Conservation (phyloP, 2,113 vertebrate species). For the Corythornis madagascariensis region DNA sequence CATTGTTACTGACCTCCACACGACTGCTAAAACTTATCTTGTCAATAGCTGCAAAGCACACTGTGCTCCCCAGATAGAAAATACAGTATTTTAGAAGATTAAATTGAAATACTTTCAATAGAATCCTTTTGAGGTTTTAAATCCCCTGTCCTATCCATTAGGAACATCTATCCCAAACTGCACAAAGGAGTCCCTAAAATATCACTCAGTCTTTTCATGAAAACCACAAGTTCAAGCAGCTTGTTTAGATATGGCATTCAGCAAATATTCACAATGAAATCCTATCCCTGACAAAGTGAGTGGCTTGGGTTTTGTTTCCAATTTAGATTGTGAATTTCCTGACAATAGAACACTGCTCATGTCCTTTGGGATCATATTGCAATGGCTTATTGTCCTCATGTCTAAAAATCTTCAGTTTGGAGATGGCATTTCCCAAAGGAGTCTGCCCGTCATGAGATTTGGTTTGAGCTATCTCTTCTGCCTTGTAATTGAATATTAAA, state of each 20-base stretch:
- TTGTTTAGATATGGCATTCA: background rate
- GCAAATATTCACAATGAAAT: background rate
- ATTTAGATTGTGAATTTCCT: background rate
- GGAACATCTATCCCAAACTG: background rate
- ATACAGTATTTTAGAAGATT: background rate
- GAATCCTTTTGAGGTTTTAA: background rate
- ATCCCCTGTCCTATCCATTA: background rate
- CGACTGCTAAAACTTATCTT: background rate
- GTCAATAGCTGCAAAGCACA: background rate
- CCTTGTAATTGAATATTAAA: constrained; percentile 19
- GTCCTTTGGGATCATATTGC: background rate
- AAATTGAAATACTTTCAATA: background rate
- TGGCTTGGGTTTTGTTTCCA: background rate
- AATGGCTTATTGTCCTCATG: background rate
- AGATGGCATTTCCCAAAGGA: constrained; percentile 32
- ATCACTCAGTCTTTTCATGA: background rate
- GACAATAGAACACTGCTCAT: background rate
- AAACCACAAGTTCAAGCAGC: background rate
- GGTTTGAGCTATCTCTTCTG: background rate
- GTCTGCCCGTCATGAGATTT: background rate
- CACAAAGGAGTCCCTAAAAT: background rate
- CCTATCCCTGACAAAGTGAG: background rate
- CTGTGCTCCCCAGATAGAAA: background rate
- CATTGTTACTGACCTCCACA: background rate
- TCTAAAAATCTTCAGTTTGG: background rate